These are phyloP conservation scores for Manacus vitellinus DNA, from an alignment of 2,113 vertebrate genomes.

Conservation along the genomic window DNA sequence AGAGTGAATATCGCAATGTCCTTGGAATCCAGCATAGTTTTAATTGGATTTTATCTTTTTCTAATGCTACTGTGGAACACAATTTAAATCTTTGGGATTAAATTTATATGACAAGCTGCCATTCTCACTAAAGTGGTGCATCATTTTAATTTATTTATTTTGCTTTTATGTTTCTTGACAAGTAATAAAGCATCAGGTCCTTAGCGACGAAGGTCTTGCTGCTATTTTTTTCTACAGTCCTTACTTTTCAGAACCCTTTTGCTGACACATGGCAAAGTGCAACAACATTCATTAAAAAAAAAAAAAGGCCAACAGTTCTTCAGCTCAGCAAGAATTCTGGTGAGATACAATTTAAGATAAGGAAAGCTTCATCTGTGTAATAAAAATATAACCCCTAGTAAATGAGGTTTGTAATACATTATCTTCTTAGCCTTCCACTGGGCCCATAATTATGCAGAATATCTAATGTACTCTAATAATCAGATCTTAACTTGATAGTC, in stretches of 20 bases:
- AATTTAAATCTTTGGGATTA: conserved; percentile 62
- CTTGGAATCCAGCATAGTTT: conserved; percentile 44
- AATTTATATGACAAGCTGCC: conserved; percentile 52
- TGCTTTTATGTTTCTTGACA: conserved; percentile 41
- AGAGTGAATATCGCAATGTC: conserved; percentile 33
- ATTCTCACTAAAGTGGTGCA: conserved; percentile 33
- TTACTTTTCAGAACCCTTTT: conserved; percentile 29
- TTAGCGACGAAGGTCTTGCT: conserved; percentile 26
- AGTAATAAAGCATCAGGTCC: conserved; percentile 41
- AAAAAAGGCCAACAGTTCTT: not conserved
- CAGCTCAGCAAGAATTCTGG: conserved; percentile 51
- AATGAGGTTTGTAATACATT: conserved; percentile 18
- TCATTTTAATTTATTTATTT: conserved; percentile 62
- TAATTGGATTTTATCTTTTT: conserved; percentile 61
- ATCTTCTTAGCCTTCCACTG: conserved; percentile 20
- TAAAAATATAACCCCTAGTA: conserved; percentile 22
- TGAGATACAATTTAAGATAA: conserved; percentile 33
- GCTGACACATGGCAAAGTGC: conserved; percentile 23
- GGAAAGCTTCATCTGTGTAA: conserved; percentile 15
- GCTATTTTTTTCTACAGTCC: not conserved
- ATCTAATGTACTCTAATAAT: conserved; percentile 47
- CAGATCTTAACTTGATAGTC: conserved; percentile 25
- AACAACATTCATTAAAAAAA: not conserved
- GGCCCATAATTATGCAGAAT: conserved; percentile 25
- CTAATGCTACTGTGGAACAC: conserved; percentile 33